These are phyloP conservation scores for Pomatostomus ruficeps DNA, from an alignment of 2,113 vertebrate species.

Conservation along the genomic window DNA sequence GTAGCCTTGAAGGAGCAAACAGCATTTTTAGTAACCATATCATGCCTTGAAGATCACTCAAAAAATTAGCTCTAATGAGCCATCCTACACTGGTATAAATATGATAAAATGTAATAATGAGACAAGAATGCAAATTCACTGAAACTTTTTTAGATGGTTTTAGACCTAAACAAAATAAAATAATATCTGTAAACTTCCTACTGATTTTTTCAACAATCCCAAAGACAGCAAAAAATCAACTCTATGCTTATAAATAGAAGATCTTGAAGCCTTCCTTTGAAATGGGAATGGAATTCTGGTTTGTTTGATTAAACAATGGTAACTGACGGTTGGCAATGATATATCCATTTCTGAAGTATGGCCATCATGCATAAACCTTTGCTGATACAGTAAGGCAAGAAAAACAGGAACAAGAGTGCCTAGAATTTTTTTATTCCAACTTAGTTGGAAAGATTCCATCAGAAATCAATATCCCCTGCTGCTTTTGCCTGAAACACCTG, in stretches of 20 bases:
- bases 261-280: background rate
- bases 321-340: background rate
- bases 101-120: background rate
- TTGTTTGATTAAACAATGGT: background rate
- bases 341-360: background rate
- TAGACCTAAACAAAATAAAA: background rate
- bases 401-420: background rate
- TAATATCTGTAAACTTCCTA: background rate
- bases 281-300: background rate
- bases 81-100: background rate
- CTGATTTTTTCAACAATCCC: background rate
- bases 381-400: background rate
- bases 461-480: background rate
- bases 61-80: background rate
- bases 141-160: background rate
- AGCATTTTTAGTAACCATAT: background rate
- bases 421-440: background rate
- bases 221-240: background rate
- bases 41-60: background rate
- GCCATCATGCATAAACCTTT: background rate
- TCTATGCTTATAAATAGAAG: background rate
- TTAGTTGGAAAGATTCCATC: background rate
- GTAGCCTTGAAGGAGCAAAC: background rate
- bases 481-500: background rate
- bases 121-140: background rate